Conservation (phyloP, 2,888 invertebrate genomes). For the Rhaphigaster nebulosa region DNA sequence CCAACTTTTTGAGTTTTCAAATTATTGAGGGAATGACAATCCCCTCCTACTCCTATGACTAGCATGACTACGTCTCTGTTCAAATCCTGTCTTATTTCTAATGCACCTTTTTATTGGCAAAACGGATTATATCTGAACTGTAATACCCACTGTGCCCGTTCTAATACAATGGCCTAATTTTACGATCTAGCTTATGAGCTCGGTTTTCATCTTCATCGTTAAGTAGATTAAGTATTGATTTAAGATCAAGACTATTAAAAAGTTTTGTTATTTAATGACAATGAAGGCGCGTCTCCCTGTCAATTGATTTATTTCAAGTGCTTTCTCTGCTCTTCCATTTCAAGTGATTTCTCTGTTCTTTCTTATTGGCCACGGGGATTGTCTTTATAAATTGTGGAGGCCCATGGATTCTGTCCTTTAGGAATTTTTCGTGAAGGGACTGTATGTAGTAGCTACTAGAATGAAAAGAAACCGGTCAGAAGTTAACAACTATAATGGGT, state of each 20-base stretch:
- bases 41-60: too few relatives aligned
- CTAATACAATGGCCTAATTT: not conserved
- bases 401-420: too few relatives aligned
- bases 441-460: not conserved
- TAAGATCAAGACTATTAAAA: not conserved
- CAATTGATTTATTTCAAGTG: not conserved
- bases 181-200: not conserved
- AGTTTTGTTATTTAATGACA: not conserved
- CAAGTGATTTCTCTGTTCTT: not conserved
- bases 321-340: not conserved
- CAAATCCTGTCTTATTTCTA: too few relatives aligned
- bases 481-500: not conserved
- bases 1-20: too few relatives aligned
- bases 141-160: not conserved
- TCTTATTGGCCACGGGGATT: too few relatives aligned
- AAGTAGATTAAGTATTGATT: not conserved
- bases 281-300: not conserved
- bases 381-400: too few relatives aligned
- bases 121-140: not conserved
- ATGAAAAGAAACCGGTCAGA: not conserved
- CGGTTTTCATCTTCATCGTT: not conserved
- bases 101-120: too few relatives aligned
- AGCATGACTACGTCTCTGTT: too few relatives aligned
- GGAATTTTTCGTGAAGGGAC: too few relatives aligned
- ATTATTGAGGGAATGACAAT: too few relatives aligned